Conservation (phyloP, 1,140 invertebrate genomes). For the Pentalonia nigronervosa region DNA sequence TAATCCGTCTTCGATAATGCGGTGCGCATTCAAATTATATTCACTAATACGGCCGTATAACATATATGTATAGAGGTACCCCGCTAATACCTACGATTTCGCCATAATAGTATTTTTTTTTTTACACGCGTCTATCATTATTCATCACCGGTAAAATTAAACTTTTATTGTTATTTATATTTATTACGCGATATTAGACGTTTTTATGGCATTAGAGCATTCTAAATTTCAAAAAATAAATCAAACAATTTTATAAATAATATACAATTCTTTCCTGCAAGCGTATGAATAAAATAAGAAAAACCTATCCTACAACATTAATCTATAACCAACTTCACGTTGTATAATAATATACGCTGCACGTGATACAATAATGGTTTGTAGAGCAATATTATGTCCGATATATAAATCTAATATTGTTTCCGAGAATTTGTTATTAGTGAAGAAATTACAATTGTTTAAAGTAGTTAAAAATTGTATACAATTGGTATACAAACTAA, state of each 20-base stretch:
- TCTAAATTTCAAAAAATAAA: conserved; percentile 44
- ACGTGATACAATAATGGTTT: background rate
- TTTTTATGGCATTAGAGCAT: conserved; percentile 23
- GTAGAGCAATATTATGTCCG: background rate
- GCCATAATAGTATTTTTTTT: background rate
- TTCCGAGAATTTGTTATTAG: background rate
- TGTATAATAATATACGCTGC: background rate
- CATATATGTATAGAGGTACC: background rate
- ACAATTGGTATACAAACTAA: background rate
- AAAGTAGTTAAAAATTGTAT: background rate
- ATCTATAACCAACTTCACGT: background rate
- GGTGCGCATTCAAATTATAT: background rate
- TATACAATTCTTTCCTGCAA: background rate
- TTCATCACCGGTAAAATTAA: conserved; percentile 40
- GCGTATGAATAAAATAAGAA: background rate
- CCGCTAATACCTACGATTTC: background rate
- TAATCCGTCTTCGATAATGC: conserved; percentile 16
- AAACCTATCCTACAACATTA: background rate
- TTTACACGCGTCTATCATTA: conserved; percentile 19
- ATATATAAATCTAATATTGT: background rate
- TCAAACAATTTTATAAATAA: conserved; percentile 42
- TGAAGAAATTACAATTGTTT: background rate
- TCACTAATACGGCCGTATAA: background rate
- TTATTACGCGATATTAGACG: conserved; percentile 41
- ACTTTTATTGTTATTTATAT: conserved; percentile 50